Percentiles rank a stretch among this genome's conserved stretches.
Conservation (phyloP, 1,140 invertebrate species). For the Aphidius gifuensis region DNA sequence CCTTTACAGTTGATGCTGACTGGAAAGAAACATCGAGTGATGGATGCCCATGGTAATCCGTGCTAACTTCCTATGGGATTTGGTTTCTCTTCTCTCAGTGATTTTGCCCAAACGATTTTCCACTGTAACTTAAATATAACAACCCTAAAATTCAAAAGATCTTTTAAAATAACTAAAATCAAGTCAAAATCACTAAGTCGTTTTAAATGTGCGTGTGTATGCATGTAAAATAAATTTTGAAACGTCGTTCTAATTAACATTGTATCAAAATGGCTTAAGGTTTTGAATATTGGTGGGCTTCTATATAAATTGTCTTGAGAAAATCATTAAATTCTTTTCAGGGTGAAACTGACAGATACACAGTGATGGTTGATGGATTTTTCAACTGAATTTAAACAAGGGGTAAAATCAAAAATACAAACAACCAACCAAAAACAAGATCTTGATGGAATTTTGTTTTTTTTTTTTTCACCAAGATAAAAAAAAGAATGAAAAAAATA, state of each 20-base stretch:
- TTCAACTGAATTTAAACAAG: slow-evolving; percentile 4
- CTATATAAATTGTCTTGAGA: slow-evolving; percentile 31
- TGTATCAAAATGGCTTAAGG: slow-evolving; percentile 43
- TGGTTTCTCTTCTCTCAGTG: slow-evolving; percentile 26
- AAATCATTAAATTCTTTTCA: slow-evolving; percentile 35
- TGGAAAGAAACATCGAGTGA: slow-evolving; percentile 39
- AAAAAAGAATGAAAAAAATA: too few species aligned
- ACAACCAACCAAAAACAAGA: not conserved
- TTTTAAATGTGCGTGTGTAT: not conserved
- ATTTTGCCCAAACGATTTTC: slow-evolving; percentile 11
- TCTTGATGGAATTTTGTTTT: slow-evolving; percentile 4
- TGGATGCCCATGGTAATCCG: slow-evolving; percentile 45
- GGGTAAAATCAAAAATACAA: not conserved
- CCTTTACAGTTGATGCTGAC: too few species aligned
- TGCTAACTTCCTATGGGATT: slow-evolving; percentile 47
- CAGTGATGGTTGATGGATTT: slow-evolving; percentile 5
- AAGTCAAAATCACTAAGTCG: slow-evolving; percentile 44
- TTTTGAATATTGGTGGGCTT: slow-evolving; percentile 25
- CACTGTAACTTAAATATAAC: slow-evolving; percentile 4
- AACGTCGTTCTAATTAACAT: slow-evolving; percentile 46
- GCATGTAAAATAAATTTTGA: slow-evolving; percentile 24
- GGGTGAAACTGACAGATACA: not conserved
- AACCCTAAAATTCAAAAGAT: slow-evolving; percentile 35
- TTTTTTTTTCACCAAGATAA: too few species aligned
- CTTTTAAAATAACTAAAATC: slow-evolving; percentile 45